Base-by-base conservation (phyloP, 2,888 invertebrate species). In the Tipula confusa region DNA sequence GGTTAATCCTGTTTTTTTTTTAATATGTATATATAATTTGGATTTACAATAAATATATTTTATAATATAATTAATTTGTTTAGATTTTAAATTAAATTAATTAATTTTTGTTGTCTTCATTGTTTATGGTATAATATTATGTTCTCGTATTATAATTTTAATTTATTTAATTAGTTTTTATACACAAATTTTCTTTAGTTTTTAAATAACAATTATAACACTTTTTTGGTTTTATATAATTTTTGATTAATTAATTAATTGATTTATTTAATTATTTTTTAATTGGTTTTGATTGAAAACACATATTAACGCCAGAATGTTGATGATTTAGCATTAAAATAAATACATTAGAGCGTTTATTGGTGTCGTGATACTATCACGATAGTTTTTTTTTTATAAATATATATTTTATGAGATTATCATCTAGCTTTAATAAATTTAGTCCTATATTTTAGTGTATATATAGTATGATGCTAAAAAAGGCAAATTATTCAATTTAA, bases 281-380 rank as follows among this genome's bases (percentile, higher is more conserved):
- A n/a, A n/a, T n/a, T n/a, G n/a, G 43, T 43, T 43, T 43, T 43
- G 43, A 7, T n/a, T 43, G 43, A n/a, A n/a, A 43, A n/a, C 13
- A 64, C 24, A 64, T 24, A 64, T 64, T 64, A 24, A 64, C 3
- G 24, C 0, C 64, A 2, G 64, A 64, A 64, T 24, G 64, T 2
- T 15, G 13, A 1, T 43, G n/a, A 43, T 2, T 43, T 43, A 2
- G 43, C 3, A 43, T n/a, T 15, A n/a, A 43, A 43, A 3, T 3
- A 15, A 3, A 64, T 24, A 24, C 1, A 24, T 24, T 6, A 64
- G 24, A 64, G 3, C 24, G 24, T 24, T 64, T 24, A 64, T 64
- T 64, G 64, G 64, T 64, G 64, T 64, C 64, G 64, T 64, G 64
- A 64, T 64, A 64, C 64, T 64, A 64, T 64, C 64, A 64, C 24